Evolutionary conservation across 2,888 invertebrate species (phyloP).

Genomic region (Meganola albula): DNA sequence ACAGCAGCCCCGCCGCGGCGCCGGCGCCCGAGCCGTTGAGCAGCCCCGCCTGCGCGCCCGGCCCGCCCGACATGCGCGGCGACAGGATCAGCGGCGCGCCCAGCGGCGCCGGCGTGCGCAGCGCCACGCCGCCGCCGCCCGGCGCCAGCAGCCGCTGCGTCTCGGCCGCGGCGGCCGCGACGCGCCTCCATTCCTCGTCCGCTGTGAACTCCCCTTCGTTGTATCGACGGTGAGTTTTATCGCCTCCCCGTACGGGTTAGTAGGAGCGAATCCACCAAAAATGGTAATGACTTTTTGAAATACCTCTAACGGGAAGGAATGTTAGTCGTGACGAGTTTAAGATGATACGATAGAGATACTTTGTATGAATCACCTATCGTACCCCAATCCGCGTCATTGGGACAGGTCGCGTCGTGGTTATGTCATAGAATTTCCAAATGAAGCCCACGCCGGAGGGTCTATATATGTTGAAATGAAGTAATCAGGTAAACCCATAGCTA

Average conservation of each 20-base stretch:
- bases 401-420: no score
- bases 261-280: no score
- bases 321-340: no score
- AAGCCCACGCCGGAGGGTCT: no score
- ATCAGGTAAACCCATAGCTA: no score
- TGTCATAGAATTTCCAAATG: no score
- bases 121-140: conserved; percentile 56
- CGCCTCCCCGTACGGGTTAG: conserved; percentile 11
- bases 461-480: no score
- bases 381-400: no score
- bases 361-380: no score
- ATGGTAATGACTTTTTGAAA: no score
- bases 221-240: conserved; percentile 61
- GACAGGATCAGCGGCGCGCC: conserved; percentile 96
- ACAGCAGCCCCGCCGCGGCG: conserved; percentile 63
- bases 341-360: no score
- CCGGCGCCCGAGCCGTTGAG: conserved; percentile 71
- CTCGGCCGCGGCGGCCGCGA: conserved; percentile 88
- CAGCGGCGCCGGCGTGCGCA: conserved; percentile 85
- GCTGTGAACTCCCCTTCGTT: conserved; percentile 76
- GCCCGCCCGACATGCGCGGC: conserved; percentile 90
- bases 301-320: no score
- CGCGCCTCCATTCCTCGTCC: conserved; percentile 91
- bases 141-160: conserved; percentile 85
- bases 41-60: conserved; percentile 83